phyloP scores from a whole-genome alignment of 1,140 invertebrate species.

The Lasioglossum baleicum region DNA sequence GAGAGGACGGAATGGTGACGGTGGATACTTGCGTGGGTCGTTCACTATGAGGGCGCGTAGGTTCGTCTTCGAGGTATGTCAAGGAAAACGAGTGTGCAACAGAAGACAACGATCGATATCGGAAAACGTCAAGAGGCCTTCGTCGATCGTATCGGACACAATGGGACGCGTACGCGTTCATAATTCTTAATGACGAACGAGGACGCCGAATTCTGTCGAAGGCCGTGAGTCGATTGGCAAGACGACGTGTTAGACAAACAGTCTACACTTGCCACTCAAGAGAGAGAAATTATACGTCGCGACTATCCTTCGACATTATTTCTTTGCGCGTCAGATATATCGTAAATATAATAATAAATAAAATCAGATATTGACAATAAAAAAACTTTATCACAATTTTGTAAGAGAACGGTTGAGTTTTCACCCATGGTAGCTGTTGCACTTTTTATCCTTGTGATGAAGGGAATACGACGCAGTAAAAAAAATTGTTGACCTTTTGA shows the following conservation, averaged over 20 bases:
- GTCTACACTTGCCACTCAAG: neutral
- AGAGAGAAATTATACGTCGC: no score
- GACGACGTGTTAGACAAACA: neutral
- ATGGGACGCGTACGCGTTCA: constrained; percentile 27
- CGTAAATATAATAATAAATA: no score
- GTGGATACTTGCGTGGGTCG: constrained; percentile 17
- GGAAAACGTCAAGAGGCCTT: constrained; percentile 52
- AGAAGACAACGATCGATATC: constrained; percentile 43
- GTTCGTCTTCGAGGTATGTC: constrained; percentile 61
- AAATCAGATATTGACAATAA: no score
- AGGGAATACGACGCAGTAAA: no score
- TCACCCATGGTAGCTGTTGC: no score
- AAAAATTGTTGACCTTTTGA: no score
- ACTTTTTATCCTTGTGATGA: no score
- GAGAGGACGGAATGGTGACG: no score
- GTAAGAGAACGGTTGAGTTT: no score
- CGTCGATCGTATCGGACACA: constrained; percentile 20
- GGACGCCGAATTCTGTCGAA: constrained; percentile 31
- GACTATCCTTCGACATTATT: no score
- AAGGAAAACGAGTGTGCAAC: constrained; percentile 64
- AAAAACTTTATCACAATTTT: no score
- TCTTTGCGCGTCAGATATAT: no score
- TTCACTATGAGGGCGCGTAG: constrained; percentile 21
- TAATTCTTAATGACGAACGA: constrained; percentile 30
- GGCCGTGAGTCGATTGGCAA: neutral